Evolutionary conservation across 2,113 vertebrate genomes (phyloP), one percentile per base, ranked within the genome.

Genomic region (Xyrauchen texanus): DNA sequence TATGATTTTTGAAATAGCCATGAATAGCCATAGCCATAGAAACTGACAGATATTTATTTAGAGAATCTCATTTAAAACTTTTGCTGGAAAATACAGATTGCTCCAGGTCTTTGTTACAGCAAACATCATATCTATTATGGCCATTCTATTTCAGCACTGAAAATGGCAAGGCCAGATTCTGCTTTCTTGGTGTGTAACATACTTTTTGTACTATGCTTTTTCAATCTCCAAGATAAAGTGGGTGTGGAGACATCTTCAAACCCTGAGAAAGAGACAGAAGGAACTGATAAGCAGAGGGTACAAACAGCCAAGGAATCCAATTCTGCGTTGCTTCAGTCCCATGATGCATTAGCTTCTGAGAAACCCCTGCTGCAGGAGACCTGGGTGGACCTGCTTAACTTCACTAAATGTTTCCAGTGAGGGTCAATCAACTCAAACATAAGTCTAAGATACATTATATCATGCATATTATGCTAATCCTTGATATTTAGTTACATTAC

Each of bases 381-480:
- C n/a, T 98, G 96, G 97, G 83, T 99, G 79, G 92, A 94, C 78
- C 89, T 94, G 85, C 91, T 95, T 63, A 94, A 97, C 85, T 98
- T 98, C 84, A 90, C 88, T 76, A 85, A 93, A 79, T 96, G 95
- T 86, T 98, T 98, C 87, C 95, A 97, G 96, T 98, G 90, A 94
- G 95, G 66, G 79, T 45, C n/a, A 11, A 8, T n/a, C 34, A 21
- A 49, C 4, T 52, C 10, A 42, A 45, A 6, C 42, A 45, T 11
- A 2, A 15, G 8, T 12, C 47, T 13, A 13, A 74, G 42, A n/a
- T 34, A 1, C 21, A 34, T 1, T 34, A 34, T 34, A 34, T 34
- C 21, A 34, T 34, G 21, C 53, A 66, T 21, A 16, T 71, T 45
- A 52, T 47, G 52, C 65, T n/a, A 7, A 16, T 52, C 6, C 61